Conservation (phyloP, 2,113 vertebrate species). For the Acrocephalus arundinaceus region DNA sequence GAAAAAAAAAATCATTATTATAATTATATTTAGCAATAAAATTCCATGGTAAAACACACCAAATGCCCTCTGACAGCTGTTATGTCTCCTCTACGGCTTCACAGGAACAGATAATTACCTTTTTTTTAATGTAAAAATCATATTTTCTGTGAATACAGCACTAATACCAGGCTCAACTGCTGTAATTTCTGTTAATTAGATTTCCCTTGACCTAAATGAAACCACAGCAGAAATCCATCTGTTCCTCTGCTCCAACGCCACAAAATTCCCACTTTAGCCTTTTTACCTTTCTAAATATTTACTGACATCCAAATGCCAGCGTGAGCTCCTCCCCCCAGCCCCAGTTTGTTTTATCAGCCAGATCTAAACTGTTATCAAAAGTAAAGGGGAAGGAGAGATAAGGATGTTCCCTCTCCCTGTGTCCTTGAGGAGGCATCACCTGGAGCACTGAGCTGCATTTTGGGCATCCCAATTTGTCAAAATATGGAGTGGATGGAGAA, state of each 20-base stretch:
- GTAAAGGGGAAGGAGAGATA: not conserved
- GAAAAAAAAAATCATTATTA: not conserved
- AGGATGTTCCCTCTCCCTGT: not conserved
- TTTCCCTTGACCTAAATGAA: not conserved
- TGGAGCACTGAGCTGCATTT: not conserved
- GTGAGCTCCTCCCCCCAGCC: not conserved
- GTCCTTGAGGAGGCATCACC: not conserved
- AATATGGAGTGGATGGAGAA: fast-evolving
- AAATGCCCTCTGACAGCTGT: not conserved
- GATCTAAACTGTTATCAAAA: not conserved
- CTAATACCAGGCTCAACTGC: not conserved
- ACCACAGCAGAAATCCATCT: not conserved
- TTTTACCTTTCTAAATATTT: not conserved
- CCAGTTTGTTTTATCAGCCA: not conserved
- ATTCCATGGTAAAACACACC: not conserved
- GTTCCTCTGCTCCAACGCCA: not conserved
- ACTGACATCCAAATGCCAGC: not conserved
- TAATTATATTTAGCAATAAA: not conserved
- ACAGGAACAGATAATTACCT: not conserved
- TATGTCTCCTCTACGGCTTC: not conserved
- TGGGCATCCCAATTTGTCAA: not conserved
- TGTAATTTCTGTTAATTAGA: conserved; percentile 24
- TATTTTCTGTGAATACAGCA: not conserved
- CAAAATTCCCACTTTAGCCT: not conserved
- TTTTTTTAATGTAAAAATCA: not conserved